A percentile compares a stretch with the other conserved stretches of the same genome.
phyloP scores from a whole-genome alignment of 2,113 vertebrate genomes.

The Ictidomys tridecemlineatus region DNA sequence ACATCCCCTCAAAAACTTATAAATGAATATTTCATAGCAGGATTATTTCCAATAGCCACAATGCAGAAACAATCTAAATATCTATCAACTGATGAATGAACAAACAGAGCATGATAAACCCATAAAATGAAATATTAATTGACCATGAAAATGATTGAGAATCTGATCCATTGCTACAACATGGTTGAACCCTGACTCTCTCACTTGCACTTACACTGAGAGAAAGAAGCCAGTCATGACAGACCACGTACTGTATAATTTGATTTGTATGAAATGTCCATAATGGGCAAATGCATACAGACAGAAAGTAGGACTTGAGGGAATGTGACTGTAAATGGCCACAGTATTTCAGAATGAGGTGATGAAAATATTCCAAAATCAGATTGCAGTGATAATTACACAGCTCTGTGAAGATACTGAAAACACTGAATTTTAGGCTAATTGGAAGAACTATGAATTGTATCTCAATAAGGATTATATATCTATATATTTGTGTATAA shows the following conservation, averaged over 20 bases:
- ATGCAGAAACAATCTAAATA: not conserved
- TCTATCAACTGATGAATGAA: not conserved
- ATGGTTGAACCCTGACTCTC: not conserved
- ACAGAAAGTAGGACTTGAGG: not conserved
- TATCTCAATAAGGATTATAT: not conserved
- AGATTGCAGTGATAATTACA: not conserved
- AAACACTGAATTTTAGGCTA: not conserved
- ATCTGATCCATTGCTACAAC: not conserved
- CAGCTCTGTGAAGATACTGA: not conserved
- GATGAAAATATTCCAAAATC: constrained; percentile 41
- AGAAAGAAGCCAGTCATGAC: not conserved
- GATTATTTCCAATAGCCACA: not conserved
- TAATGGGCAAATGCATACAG: not conserved
- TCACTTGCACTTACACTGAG: not conserved
- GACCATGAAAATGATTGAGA: not conserved
- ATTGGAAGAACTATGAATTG: not conserved
- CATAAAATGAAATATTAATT: not conserved
- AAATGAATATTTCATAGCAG: not conserved
- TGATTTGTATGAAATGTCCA: not conserved
- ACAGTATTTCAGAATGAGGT: not conserved
- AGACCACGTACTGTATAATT: not conserved
- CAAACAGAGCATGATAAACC: not conserved
- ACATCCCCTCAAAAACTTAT: not conserved
- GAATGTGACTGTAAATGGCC: not conserved
- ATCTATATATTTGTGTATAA: not conserved